Evolutionary conservation across 2,888 invertebrate genomes (phyloP).

Genomic region (Sinelater perroti): DNA sequence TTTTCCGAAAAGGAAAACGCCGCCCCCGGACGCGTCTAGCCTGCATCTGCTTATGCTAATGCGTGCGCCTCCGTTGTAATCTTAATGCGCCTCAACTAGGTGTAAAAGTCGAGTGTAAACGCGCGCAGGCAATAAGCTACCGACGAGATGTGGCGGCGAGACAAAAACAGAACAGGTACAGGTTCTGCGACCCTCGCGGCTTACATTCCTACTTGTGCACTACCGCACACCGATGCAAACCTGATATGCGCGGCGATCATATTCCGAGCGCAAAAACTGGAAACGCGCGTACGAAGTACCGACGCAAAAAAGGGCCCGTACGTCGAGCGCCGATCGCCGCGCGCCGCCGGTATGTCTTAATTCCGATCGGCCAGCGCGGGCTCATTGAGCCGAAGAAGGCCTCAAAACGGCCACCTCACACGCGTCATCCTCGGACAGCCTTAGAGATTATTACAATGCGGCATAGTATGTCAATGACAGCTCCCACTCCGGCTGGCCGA

Average conservation of each 20-base stretch:
- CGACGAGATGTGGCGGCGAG: conserved; percentile 19
- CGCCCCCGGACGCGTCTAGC: conserved; percentile 10
- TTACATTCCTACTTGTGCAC: conserved; percentile 39
- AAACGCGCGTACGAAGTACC: conserved; percentile 19
- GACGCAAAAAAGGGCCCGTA: conserved; percentile 16
- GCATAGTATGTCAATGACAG: conserved; percentile 49
- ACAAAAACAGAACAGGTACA: conserved; percentile 33
- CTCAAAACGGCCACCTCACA: too few relatives aligned
- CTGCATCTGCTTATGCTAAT: conserved; percentile 11
- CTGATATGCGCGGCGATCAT: conserved; percentile 17
- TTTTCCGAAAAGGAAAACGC: too few relatives aligned
- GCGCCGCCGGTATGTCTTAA: conserved; percentile 16
- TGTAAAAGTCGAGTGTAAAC: conserved; percentile 27
- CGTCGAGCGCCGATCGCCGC: too few relatives aligned
- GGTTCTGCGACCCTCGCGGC: conserved; percentile 32
- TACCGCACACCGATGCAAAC: conserved; percentile 32
- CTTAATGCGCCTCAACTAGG: conserved; percentile 15
- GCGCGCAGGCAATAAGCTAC: conserved; percentile 22
- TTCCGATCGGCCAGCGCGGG: conserved; percentile 4
- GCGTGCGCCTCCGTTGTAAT: neutral
- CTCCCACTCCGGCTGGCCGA: conserved; percentile 45
- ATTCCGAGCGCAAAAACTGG: conserved; percentile 20
- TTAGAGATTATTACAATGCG: conserved; percentile 30
- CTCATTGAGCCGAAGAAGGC: conserved; percentile 15
- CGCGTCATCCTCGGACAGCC: conserved; percentile 25